Evolutionary conservation across 1,140 invertebrate species (phyloP).

Genomic region (Drosophila ohnishii): DNA sequence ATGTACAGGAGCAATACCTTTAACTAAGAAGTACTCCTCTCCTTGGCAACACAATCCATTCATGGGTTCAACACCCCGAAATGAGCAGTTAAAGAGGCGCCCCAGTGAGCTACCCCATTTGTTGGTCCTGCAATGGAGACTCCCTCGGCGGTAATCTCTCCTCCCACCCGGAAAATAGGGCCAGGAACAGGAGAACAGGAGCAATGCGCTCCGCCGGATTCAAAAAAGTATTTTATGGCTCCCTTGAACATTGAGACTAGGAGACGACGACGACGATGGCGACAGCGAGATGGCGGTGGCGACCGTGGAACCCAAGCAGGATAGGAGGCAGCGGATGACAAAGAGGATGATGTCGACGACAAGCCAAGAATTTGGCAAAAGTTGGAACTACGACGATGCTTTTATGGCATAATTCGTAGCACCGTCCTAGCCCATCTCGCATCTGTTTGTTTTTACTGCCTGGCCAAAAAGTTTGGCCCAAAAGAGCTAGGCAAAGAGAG

Average conservation of each 20-base stretch:
- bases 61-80: slow-evolving; percentile 42
- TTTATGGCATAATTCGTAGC: slow-evolving; percentile 78
- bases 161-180: slow-evolving; percentile 11
- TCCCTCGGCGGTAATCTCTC: slow-evolving; percentile 50
- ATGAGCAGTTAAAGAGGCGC: slow-evolving; percentile 40
- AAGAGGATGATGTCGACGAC: slow-evolving; percentile 44
- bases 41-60: not conserved
- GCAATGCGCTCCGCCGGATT: slow-evolving; percentile 39
- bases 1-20: too few species aligned
- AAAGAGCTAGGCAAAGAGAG: slow-evolving; percentile 6
- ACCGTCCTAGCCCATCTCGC: slow-evolving; percentile 20
- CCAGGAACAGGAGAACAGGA: slow-evolving; percentile 40
- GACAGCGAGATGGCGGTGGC: slow-evolving; percentile 9
- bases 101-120: slow-evolving; percentile 53
- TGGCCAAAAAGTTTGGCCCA: slow-evolving; percentile 61
- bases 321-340: slow-evolving; percentile 7
- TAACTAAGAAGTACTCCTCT: not conserved
- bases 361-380: slow-evolving; percentile 72
- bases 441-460: slow-evolving; percentile 67
- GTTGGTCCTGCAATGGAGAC: slow-evolving; percentile 30
- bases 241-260: slow-evolving; percentile 72
- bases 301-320: slow-evolving; percentile 30
- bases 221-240: slow-evolving; percentile 74
- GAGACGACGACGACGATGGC: slow-evolving; percentile 31
- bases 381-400: slow-evolving; percentile 61